phyloP scores from a whole-genome alignment of 2,888 invertebrate genomes.

The Nasonovia ribisnigri region DNA sequence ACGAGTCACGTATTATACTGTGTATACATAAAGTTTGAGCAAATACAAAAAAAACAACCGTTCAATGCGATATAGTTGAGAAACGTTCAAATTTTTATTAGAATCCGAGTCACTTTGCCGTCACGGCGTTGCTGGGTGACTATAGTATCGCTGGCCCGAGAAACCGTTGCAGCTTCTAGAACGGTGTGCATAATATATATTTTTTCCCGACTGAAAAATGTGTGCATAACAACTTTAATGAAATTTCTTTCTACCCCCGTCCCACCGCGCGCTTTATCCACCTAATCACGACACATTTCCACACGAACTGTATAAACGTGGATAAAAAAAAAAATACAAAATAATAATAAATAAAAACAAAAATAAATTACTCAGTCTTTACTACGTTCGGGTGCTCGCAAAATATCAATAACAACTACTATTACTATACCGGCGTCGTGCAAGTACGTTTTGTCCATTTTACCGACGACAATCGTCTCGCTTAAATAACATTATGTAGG shows the following conservation, averaged over 20 bases:
- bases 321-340: not conserved
- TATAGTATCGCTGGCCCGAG: not conserved
- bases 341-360: not conserved
- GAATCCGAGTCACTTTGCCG: not conserved
- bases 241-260: constrained; percentile 21
- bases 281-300: constrained; percentile 24
- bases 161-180: not conserved
- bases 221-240: constrained; percentile 54
- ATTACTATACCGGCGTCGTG: not conserved
- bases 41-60: not conserved
- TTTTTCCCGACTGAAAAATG: constrained; percentile 13
- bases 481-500: not conserved
- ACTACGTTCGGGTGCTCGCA: not conserved
- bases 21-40: not conserved
- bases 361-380: constrained; percentile 28
- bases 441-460: not conserved
- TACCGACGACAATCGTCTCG: not conserved
- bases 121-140: not conserved
- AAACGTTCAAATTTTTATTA: constrained; percentile 26
- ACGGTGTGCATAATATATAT: not conserved
- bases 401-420: constrained; percentile 45
- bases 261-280: not conserved
- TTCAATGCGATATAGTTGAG: not conserved
- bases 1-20: not conserved
- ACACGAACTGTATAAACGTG: not conserved